A percentile compares a stretch with the other conserved stretches of the same genome.
These are phyloP conservation scores for Phasia obesa DNA, from an alignment of 2,888 invertebrate genomes.

Conservation along the genomic window DNA sequence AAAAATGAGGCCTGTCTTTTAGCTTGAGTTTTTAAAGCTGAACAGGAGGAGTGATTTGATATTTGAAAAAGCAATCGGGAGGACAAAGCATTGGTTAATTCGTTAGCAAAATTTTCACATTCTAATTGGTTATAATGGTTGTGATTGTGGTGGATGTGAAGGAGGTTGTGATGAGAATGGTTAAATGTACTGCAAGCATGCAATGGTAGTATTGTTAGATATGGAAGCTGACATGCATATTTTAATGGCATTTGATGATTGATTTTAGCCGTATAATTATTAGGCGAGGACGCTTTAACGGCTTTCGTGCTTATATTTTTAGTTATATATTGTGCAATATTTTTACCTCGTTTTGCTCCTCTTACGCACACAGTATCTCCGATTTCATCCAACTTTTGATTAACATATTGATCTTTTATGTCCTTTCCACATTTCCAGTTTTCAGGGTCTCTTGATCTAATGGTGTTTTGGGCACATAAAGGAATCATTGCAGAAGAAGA, in stretches of 20 bases:
- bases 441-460: neutral
- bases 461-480: slow-evolving; percentile 35
- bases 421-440: neutral
- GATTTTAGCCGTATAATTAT: slow-evolving; percentile 11
- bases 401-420: neutral
- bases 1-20: slow-evolving; percentile 66
- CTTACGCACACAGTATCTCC: neutral
- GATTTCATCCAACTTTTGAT: slow-evolving; percentile 1
- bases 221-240: slow-evolving; percentile 59
- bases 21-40: slow-evolving; percentile 48
- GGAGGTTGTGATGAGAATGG: slow-evolving; percentile 41
- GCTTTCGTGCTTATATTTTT: slow-evolving; percentile 36
- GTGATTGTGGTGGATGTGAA: slow-evolving; percentile 32
- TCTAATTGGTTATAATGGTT: slow-evolving; percentile 35
- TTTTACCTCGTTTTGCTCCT: slow-evolving; percentile 46
- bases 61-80: slow-evolving; percentile 55
- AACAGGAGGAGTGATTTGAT: slow-evolving; percentile 53
- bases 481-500: slow-evolving; percentile 31
- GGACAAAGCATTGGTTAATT: slow-evolving; percentile 56
- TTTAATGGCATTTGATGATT: slow-evolving; percentile 44
- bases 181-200: slow-evolving; percentile 59
- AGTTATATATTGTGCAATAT: slow-evolving; percentile 36
- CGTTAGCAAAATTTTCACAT: slow-evolving; percentile 40
- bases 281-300: slow-evolving; percentile 12
- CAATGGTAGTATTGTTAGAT: slow-evolving; percentile 51